A percentile compares a stretch with the other conserved stretches of the same genome.
These are phyloP conservation scores for Pipistrellus pygmaeus DNA, from an alignment of 2,797 vertebrate species.

Conservation along the genomic window DNA sequence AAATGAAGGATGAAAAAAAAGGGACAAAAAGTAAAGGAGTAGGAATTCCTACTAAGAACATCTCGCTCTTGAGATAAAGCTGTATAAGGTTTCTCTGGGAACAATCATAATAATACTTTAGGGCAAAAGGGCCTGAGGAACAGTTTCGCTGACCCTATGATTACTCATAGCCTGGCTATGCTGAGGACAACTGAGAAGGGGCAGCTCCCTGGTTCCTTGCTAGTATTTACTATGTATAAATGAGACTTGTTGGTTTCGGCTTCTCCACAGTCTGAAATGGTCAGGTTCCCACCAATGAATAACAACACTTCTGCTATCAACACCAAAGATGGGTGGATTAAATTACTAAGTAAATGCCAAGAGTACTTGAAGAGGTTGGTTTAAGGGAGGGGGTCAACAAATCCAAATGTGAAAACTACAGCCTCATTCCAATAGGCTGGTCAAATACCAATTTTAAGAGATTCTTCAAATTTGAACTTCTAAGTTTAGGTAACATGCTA, in stretches of 20 bases:
- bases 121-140: neutral
- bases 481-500: neutral
- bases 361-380: neutral
- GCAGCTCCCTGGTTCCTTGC: neutral
- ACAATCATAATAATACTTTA: slow-evolving; percentile 7
- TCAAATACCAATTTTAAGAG: slow-evolving; percentile 35
- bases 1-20: slow-evolving; percentile 53
- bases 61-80: slow-evolving; percentile 45
- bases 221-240: slow-evolving; percentile 32
- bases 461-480: slow-evolving; percentile 52
- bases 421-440: neutral
- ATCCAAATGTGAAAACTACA: neutral
- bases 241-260: slow-evolving; percentile 35
- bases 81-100: neutral
- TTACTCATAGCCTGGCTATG: slow-evolving; percentile 29
- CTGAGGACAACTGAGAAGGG: neutral
- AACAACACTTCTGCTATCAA: neutral
- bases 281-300: neutral
- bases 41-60: neutral
- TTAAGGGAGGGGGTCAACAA: neutral
- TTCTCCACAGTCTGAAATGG: slow-evolving; percentile 45
- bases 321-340: neutral
- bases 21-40: neutral
- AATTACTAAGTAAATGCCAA: neutral
- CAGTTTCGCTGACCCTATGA: neutral